These are phyloP conservation scores for Quadroppia sp. DNA, from an alignment of 2,888 invertebrate species.

Conservation along the genomic window DNA sequence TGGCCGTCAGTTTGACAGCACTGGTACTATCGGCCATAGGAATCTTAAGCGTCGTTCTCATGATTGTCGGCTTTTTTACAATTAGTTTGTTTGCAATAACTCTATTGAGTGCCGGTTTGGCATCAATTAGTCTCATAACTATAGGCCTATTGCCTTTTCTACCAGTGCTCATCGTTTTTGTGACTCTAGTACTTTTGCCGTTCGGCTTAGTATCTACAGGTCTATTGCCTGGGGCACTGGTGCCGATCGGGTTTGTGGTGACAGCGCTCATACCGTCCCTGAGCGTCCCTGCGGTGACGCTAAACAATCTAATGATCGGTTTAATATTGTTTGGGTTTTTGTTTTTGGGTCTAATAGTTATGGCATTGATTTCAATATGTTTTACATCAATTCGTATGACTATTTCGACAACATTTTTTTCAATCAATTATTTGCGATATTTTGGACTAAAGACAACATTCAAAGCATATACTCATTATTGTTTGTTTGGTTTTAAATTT, in stretches of 20 bases:
- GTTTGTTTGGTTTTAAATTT: too few relatives aligned
- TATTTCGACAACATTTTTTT: not conserved
- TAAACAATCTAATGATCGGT: not conserved
- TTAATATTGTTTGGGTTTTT: not conserved
- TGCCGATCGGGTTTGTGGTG: not conserved
- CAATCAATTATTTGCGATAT: not conserved
- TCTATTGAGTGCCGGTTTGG: not conserved
- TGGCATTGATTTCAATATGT: not conserved
- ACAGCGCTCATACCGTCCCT: not conserved
- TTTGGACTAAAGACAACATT: too few relatives aligned
- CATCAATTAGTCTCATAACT: not conserved
- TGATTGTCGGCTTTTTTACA: not conserved
- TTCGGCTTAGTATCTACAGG: not conserved
- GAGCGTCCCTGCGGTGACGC: too few relatives aligned
- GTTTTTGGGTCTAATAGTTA: not conserved
- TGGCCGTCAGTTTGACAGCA: not conserved
- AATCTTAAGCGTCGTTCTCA: not conserved
- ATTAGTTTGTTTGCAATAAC: not conserved
- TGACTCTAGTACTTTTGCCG: not conserved
- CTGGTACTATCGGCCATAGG: not conserved
- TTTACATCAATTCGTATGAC: not conserved
- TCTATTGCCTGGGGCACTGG: not conserved
- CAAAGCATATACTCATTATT: too few relatives aligned
- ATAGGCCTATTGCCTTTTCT: not conserved
- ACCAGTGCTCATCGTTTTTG: not conserved